Base-by-base conservation (phyloP, 2,113 vertebrate genomes). In the Vulpes vulpes region DNA sequence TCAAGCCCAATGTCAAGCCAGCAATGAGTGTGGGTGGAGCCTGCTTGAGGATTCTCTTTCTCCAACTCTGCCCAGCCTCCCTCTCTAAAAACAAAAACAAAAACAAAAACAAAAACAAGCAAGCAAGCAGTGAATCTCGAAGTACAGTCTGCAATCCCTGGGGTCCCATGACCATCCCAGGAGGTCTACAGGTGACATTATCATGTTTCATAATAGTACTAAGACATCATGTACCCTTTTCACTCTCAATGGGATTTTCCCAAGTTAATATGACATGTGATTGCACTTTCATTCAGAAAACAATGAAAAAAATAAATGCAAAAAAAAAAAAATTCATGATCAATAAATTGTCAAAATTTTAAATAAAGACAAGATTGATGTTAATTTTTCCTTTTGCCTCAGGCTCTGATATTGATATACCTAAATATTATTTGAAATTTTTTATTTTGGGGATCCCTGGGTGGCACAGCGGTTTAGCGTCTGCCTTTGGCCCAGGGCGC, bases 351-450 rank as follows among this genome's bases (percentile, higher is more conserved):
- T 32, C 53, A 73, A 64, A 76, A 32, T 59, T 71, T 71, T 43
- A 84, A 62, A n/a, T 71, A 80, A 88, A 92, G 49, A 79, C 11
- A 43, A 87, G 32, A 79, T 53, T 19, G 35, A 59, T 30, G 69
- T 55, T 22, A 35, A 35, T 38, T 51, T 93, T 93, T 67, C 55
- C 60, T 94, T 86, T 93, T 84, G 73, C 35, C 74, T 92, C 25
- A 38, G 20, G 38, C 22, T 88, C 80, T 17, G 74, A 79, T 32
- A 43, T 71, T 22, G 8, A 23, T n/a, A n/a, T n/a, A 91, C 82
- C 30, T 74, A 92, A 96, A 71, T 78, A 82, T 17, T n/a, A 30
- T n/a, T 38, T 60, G 80, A 55, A 87, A 79, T 86, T 93, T 25
- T 51, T 71, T 69, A 51, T 73, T 19, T 65, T 62, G 65, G 38